Evolutionary conservation across 2,888 invertebrate genomes (phyloP), one percentile per base, ranked within the genome.

Genomic region (Scrobipalpa atriplicella): DNA sequence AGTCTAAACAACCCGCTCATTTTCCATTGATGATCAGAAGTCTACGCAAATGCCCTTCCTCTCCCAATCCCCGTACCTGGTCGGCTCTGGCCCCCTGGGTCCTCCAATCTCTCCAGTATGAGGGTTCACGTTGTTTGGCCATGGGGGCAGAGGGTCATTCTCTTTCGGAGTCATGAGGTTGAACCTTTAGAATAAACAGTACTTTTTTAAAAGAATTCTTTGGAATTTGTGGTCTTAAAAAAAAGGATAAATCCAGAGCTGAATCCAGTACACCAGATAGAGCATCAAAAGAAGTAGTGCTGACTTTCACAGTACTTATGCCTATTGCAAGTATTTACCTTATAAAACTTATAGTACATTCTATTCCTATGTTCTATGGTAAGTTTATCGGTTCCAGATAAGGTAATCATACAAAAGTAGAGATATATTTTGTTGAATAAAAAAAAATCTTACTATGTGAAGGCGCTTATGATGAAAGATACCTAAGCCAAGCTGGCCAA

Each of bases 21-120:
- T 18, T 29, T 29, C 29, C 29, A 29, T 5, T 16, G 58, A 38
- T 9, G 13, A 21, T 89, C 93, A 99, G 91, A 99, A 99, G 93
- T 99, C 99, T 0, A 97, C 94, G 52, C 98, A 98, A 82, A 99
- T 94, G 69, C 99, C 99, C 84, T 99, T 99, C 73, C 99, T 94
- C 85, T 99, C 99, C 99, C 99, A 99, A 90, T 99, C 99, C 0
- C 99, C 99, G 90, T 98, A 99, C 75, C 99, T 94, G 13, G 99
- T 99, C 9, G 99, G 99, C 92, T 99, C 99, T 0, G 99, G 99
- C 7, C 99, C 99, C 76, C 95, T 93, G 0, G 99, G 99, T 0
- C 99, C 99, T 47, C 98, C 98, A 67, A 98, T 92, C 94, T 99
- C 99, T 13, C 99, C 99, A 7, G 99, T 99, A 68, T 95, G 80